These are phyloP conservation scores for Rhopalosiphum maidis DNA, from an alignment of 1,140 invertebrate species.

Conservation along the genomic window DNA sequence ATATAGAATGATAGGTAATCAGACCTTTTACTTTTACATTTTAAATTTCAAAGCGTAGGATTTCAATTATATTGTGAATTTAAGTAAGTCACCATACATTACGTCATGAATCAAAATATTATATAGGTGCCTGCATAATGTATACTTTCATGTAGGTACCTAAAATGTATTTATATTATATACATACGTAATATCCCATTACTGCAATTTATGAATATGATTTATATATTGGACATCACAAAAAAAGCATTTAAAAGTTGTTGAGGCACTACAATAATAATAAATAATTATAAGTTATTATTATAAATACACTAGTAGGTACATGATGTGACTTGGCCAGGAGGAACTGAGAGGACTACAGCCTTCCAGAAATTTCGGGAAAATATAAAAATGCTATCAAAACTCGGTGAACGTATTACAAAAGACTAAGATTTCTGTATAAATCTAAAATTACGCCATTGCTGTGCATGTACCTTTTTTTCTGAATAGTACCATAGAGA, in stretches of 20 bases:
- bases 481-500: too few relatives aligned
- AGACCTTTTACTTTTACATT: conserved; percentile 15
- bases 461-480: too few relatives aligned
- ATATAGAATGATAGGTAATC: not conserved
- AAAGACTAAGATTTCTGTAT: not conserved
- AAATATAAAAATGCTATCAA: not conserved
- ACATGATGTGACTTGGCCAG: not conserved
- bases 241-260: not conserved
- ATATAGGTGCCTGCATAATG: not conserved
- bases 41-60: not conserved
- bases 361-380: not conserved
- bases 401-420: not conserved
- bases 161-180: not conserved
- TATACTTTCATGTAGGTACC: not conserved
- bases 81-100: conserved; percentile 7
- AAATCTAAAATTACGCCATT: not conserved
- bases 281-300: not conserved
- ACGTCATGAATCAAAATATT: not conserved
- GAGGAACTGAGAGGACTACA: not conserved
- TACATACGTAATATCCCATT: not conserved
- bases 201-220: not conserved
- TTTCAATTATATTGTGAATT: not conserved
- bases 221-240: not conserved
- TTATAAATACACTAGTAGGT: not conserved
- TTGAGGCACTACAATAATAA: not conserved